Evolutionary conservation across 2,797 vertebrate genomes (phyloP), one percentile per base, ranked within the genome.

Genomic region (Yasuhikotakia modesta): DNA sequence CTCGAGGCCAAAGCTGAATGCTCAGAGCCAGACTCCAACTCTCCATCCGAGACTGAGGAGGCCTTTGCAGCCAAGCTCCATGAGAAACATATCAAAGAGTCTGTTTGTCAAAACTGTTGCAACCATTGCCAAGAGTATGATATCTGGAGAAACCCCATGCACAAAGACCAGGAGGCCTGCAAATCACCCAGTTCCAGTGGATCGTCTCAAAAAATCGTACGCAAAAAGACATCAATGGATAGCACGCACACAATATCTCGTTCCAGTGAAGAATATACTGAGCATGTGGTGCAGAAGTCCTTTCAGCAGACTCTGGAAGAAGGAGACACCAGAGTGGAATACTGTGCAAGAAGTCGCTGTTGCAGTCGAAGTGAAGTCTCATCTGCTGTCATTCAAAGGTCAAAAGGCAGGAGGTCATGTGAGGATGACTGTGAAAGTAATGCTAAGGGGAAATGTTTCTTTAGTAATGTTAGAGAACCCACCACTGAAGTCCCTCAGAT

Each of bases 131-230:
- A 87, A 65, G 89, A 89, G 66, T 94, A 93, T 10, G 92, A 97
- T 83, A 94, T 95, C 2, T 96, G 96, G 95, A 96, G 92, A 82
- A 95, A 94, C 24, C 94, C 94, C 4, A 65, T 93, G 80, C 89
- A 92, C 17, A 87, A 85, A 14, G 39, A 83, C 0, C 14, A 83
- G 0, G 89, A 78, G 58, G 87, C 86, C 50, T 85, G 88, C 1
- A 90, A 79, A 1, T 93, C 92, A 0, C 92, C 94, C 0, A 91
- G 92, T 55, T 94, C 93, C 57, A 94, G 92, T 81, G 87, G 91
- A 0, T 95, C 94, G 24, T 93, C 94, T 21, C 90, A 88, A 4
- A 94, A 87, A 50, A 66, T 91, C 17, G 73, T 92, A 13, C 87
- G 84, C 32, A 90, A 92, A 86, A 93, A 91, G 75, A 87, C 82